Evolutionary conservation across 2,888 invertebrate genomes (phyloP).

Genomic region (Drosophila neutralis): DNA sequence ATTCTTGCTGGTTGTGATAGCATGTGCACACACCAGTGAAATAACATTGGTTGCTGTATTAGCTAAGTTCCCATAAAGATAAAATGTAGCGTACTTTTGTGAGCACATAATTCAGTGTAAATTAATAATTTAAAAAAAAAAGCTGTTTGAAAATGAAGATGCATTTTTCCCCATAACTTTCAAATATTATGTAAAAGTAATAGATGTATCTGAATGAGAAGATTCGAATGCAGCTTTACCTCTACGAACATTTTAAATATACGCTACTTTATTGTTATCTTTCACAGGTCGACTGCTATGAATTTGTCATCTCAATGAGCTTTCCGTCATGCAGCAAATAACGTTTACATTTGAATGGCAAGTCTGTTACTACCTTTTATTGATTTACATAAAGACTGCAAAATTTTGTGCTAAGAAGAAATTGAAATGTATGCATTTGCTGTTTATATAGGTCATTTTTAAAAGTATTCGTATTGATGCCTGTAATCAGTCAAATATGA

Average conservation of each 20-base stretch:
- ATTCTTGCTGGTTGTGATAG: neutral
- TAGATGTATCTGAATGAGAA: too few relatives aligned
- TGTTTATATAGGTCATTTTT: neutral
- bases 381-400: neutral
- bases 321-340: accelerated
- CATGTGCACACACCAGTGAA: neutral
- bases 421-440: neutral
- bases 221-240: neutral
- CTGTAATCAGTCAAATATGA: neutral
- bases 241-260: neutral
- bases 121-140: neutral
- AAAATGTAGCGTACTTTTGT: neutral
- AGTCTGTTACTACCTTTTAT: neutral
- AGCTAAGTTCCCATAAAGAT: neutral
- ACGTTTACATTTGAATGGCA: constrained; percentile 16
- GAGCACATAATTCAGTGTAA: neutral
- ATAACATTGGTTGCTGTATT: neutral
- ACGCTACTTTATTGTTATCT: neutral
- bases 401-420: neutral
- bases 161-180: neutral
- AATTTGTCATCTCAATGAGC: constrained; percentile 5
- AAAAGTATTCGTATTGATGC: neutral
- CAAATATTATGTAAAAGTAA: neutral
- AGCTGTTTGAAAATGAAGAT: neutral
- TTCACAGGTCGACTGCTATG: neutral